Evolutionary conservation across 2,888 invertebrate genomes (phyloP), one percentile per base, ranked within the genome.

Genomic region (Drosophila melanosoma): DNA sequence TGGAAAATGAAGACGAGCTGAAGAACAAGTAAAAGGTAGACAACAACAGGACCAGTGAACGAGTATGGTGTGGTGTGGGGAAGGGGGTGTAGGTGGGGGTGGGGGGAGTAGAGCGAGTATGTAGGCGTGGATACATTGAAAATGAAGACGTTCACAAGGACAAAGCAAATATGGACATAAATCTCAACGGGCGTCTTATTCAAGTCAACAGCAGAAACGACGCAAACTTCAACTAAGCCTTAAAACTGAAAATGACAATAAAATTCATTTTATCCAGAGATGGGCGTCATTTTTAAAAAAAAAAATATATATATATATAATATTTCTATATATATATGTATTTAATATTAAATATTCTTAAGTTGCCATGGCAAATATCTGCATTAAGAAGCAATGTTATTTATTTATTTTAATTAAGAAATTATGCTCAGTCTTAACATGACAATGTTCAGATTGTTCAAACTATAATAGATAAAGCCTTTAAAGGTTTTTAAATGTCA

Each of bases 101-200:
- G 5, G 20, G 35, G 11, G 2, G 26, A 2, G 26, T 1, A 2
- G 26, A 2, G 8, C 8, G 3, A 20, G 26, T 32, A 51, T 20
- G 20, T 74, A 72, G 81, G 79, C 79, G 81, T 79, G 51, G 48
- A 75, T 66, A 58, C 53, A 51, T 20, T n/a, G 36, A 70, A 63
- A 67, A 79, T 71, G 63, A 72, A 81, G 89, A 69, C 66, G 52
- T 54, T 62, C 53, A 56, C 69, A 52, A 76, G 85, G 90, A 88
- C 90, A 90, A 90, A 82, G 88, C 86, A 87, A 86, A 86, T 76
- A 79, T 77, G 76, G 78, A 82, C 77, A 86, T 89, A 89, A 89
- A 90, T 87, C 83, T 87, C 70, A 61, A 76, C 64, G 54, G 68
- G 68, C 69, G 71, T 75, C 71, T 82, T 83, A 61, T 74, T 69